These are phyloP conservation scores for Biston stratarius DNA, from an alignment of 2,888 invertebrate species.

Conservation along the genomic window DNA sequence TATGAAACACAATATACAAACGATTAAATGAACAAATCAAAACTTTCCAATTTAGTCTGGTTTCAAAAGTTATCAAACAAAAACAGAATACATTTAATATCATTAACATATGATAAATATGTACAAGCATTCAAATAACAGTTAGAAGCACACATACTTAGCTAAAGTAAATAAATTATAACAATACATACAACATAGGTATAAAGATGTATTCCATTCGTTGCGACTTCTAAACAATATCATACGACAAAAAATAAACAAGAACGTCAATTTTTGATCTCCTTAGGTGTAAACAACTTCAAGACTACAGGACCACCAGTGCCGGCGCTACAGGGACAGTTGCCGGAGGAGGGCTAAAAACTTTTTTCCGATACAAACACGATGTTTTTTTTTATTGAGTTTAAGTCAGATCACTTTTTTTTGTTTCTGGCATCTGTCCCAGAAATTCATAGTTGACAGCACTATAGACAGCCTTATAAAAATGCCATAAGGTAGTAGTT, in stretches of 20 bases:
- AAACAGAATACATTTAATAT: constrained; percentile 14
- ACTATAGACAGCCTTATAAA: not conserved
- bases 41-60: constrained; percentile 16
- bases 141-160: constrained; percentile 2
- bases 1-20: constrained; percentile 56
- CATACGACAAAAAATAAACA: too few relatives aligned
- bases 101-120: constrained; percentile 4
- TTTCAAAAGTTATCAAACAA: constrained; percentile 3
- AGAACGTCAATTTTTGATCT: too few relatives aligned
- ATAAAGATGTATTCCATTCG: not conserved
- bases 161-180: constrained; percentile 2
- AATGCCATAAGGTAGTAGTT: not conserved
- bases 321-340: too few relatives aligned
- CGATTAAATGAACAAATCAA: constrained; percentile 33
- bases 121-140: constrained; percentile 11
- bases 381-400: too few relatives aligned
- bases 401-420: too few relatives aligned
- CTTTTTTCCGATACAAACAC: too few relatives aligned
- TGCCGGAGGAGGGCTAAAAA: too few relatives aligned
- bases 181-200: constrained; percentile 9
- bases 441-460: too few relatives aligned
- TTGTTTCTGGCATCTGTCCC: too few relatives aligned
- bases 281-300: too few relatives aligned
- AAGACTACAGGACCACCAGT: too few relatives aligned
- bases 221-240: too few relatives aligned